Evolutionary conservation across 2,888 invertebrate genomes (phyloP).

Genomic region (Agrotis clavis): DNA sequence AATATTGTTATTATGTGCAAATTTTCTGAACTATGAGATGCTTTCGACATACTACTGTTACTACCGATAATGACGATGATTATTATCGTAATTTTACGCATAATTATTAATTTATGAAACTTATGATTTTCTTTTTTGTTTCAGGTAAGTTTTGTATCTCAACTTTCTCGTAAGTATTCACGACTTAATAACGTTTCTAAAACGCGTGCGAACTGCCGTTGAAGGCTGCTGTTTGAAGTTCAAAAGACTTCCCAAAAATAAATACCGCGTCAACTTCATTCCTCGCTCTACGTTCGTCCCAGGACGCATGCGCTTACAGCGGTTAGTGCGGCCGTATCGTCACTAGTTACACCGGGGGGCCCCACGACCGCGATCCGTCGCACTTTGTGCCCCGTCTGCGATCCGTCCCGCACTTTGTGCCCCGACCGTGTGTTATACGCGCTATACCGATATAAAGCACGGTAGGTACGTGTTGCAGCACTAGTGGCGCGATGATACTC

Average conservation of each 20-base stretch:
- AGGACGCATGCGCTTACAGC: constrained; percentile 78
- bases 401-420: constrained; percentile 47
- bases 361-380: constrained; percentile 58
- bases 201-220: neutral
- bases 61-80: neutral
- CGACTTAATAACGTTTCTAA: too few species aligned
- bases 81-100: neutral
- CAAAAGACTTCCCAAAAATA: neutral
- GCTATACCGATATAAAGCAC: constrained; percentile 34
- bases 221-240: neutral
- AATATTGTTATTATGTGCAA: too few species aligned
- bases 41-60: too few species aligned
- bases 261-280: constrained; percentile 19
- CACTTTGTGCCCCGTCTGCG: constrained; percentile 56
- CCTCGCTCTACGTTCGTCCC: constrained; percentile 22
- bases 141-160: constrained; percentile 65
- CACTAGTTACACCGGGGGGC: constrained; percentile 58
- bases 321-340: constrained; percentile 72
- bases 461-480: constrained; percentile 54
- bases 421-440: constrained; percentile 51
- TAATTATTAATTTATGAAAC: neutral
- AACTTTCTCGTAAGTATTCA: constrained; percentile 54
- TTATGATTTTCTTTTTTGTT: constrained; percentile 57
- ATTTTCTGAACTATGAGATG: too few species aligned
- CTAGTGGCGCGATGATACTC: constrained; percentile 54